Evolutionary conservation across 2,797 vertebrate species (phyloP).

Genomic region (Protosalanx chinensis): DNA sequence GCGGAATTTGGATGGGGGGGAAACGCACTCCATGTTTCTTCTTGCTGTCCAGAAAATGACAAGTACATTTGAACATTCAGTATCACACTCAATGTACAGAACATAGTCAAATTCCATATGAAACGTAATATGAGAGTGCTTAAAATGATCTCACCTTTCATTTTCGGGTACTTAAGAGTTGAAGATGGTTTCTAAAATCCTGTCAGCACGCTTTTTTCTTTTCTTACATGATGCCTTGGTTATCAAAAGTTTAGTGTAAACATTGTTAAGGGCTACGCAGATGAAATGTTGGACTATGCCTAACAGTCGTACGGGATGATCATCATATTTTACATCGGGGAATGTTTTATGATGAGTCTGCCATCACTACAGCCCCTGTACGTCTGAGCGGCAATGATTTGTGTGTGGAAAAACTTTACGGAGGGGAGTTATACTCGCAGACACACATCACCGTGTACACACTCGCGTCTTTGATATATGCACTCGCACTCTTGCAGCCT

Average conservation of each 20-base stretch:
- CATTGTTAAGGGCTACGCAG: not conserved
- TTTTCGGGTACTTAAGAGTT: conserved; percentile 4
- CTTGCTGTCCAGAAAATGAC: not conserved
- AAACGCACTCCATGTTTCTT: not conserved
- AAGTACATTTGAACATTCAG: conserved; percentile 8
- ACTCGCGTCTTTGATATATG: not conserved
- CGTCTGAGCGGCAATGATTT: not conserved
- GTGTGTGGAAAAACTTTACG: not conserved
- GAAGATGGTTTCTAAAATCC: not conserved
- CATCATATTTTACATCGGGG: no score
- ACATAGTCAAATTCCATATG: not conserved
- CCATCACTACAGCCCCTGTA: not conserved
- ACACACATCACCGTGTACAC: not conserved
- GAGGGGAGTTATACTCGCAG: not conserved
- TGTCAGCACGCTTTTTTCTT: not conserved
- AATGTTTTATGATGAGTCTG: no score
- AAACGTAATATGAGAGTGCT: not conserved
- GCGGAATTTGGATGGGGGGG: not conserved
- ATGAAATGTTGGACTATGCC: not conserved
- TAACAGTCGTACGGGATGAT: not conserved
- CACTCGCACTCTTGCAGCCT: not conserved
- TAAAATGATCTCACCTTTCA: not conserved
- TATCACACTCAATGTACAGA: not conserved
- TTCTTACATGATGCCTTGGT: not conserved
- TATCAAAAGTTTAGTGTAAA: not conserved